A percentile compares a stretch with the other conserved stretches of the same genome.
These are phyloP conservation scores for Prunella fulvescens DNA, from an alignment of 2,113 vertebrate genomes.

Conservation along the genomic window DNA sequence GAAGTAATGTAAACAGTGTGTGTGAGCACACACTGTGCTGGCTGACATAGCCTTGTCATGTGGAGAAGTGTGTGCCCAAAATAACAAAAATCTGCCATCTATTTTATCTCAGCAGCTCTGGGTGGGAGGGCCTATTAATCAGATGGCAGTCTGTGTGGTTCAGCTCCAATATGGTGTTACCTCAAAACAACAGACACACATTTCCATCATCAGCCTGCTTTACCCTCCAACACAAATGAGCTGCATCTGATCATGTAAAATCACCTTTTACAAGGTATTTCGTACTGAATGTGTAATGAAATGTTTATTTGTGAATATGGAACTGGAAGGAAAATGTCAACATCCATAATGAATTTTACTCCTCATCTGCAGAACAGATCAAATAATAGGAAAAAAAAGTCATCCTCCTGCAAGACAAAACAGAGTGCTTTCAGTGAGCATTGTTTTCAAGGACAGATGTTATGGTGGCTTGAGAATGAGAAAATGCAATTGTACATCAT, in stretches of 20 bases:
- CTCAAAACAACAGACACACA: not conserved
- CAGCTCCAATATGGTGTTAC: not conserved
- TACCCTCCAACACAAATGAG: not conserved
- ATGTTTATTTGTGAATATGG: not conserved
- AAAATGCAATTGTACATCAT: not conserved
- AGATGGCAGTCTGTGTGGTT: not conserved
- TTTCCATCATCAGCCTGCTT: not conserved
- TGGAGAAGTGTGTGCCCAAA: not conserved
- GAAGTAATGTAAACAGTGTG: not conserved
- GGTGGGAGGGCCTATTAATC: not conserved
- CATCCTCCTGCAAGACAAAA: not conserved
- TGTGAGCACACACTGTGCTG: not conserved
- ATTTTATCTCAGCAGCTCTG: not conserved
- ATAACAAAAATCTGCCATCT: constrained; percentile 7
- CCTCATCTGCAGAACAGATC: not conserved
- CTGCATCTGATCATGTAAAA: not conserved
- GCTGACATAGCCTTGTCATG: not conserved
- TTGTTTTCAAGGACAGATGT: not conserved
- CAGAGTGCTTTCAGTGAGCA: not conserved
- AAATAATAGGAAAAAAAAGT: not conserved
- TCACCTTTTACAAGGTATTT: not conserved
- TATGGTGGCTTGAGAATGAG: not conserved
- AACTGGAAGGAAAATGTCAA: not conserved
- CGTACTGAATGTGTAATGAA: not conserved
- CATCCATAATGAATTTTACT: not conserved